Evolutionary conservation across 2,888 invertebrate species (phyloP).

Genomic region (Heliothis peltigera): DNA sequence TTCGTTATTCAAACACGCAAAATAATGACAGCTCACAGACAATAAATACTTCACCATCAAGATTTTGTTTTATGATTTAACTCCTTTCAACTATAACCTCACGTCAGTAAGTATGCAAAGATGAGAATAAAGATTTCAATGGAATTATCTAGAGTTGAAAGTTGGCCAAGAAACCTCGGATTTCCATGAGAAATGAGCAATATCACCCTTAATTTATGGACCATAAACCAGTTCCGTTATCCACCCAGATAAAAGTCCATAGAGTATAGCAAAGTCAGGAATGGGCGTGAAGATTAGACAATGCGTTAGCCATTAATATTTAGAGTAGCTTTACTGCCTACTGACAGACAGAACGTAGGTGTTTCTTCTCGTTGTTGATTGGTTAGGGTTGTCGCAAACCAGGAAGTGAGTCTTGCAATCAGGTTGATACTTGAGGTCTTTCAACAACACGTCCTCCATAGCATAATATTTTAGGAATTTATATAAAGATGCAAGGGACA

Average conservation of each 20-base stretch:
- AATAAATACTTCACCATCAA: not conserved
- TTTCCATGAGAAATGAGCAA: constrained; percentile 13
- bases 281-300: constrained; percentile 29
- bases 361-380: constrained; percentile 39
- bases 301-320: constrained; percentile 47
- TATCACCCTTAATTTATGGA: constrained; percentile 17
- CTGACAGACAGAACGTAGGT: constrained; percentile 50
- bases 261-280: constrained; percentile 10
- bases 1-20: not conserved
- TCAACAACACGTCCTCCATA: too few relatives aligned
- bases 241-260: constrained; percentile 14
- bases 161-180: constrained; percentile 5
- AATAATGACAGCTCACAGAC: constrained; percentile 2
- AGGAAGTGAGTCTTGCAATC: not conserved
- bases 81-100: not conserved
- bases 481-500: too few relatives aligned
- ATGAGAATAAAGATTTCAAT: not conserved
- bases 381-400: constrained; percentile 40
- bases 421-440: too few relatives aligned
- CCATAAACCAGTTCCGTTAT: constrained; percentile 24
- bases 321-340: constrained; percentile 51
- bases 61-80: not conserved
- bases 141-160: constrained; percentile 8
- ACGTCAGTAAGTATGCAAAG: not conserved
- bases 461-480: too few relatives aligned